Percentiles rank a stretch among this genome's conserved stretches.
Conservation (phyloP, 2,888 invertebrate species). For the Gibbula magus region DNA sequence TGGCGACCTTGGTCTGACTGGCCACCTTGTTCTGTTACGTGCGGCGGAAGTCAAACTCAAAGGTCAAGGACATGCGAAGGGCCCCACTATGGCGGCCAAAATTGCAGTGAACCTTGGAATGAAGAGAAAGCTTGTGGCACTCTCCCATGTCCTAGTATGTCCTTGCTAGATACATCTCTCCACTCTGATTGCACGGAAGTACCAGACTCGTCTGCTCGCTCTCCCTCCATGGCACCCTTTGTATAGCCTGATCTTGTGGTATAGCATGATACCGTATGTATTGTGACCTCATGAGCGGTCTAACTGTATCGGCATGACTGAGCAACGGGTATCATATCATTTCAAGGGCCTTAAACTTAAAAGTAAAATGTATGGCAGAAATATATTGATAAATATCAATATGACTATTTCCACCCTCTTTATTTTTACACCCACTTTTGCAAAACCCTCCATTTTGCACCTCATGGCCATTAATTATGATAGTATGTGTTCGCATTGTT, state of each 20-base stretch:
- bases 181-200: background rate
- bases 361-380: too few species aligned
- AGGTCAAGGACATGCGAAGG: constrained; percentile 54
- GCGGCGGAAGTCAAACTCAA: constrained; percentile 54
- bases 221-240: background rate
- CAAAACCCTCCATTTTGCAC: background rate
- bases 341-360: too few species aligned
- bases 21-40: constrained; percentile 54
- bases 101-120: constrained; percentile 44
- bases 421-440: background rate
- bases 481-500: background rate
- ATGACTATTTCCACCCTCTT: background rate
- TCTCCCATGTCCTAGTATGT: background rate
- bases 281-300: too few species aligned
- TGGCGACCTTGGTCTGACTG: constrained; percentile 55
- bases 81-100: constrained; percentile 53
- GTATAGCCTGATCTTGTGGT: background rate
- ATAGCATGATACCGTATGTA: too few species aligned
- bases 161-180: background rate
- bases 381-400: background rate
- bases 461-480: background rate
- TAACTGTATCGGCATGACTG: too few species aligned
- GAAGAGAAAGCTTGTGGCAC: background rate
- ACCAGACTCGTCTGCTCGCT: background rate
- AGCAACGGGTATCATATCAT: too few species aligned